Evolutionary conservation across 2,113 vertebrate genomes (phyloP), one percentile per base, ranked within the genome.

Genomic region (Austrofundulus limnaeus): DNA sequence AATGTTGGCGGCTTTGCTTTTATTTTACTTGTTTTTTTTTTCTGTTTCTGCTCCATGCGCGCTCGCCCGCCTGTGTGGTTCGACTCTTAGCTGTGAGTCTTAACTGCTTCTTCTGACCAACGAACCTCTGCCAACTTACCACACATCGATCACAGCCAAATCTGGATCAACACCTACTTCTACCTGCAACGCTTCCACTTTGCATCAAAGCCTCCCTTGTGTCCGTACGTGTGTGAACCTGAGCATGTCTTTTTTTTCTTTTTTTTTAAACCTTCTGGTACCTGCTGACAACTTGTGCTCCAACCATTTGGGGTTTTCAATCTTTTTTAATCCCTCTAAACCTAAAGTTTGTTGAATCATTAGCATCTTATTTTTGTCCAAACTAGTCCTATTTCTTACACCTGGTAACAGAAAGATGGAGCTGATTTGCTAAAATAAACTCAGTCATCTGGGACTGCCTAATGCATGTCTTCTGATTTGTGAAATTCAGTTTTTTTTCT

Each of bases 1-100:
- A 61, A 75, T 82, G 83, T 88, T n/a, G 78, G 85, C 83, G 5
- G 83, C 83, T 89, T 82, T 76, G 70, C 74, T 7, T 68, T 55
- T 67, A 57, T 25, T 21, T 81, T 73, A 75, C 74, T 69, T 78
- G 58, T 49, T 61, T 52, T 81, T 78, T 67, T n/a, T n/a, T n/a
- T n/a, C n/a, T n/a, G n/a, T n/a, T n/a, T n/a, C n/a, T 62, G 80
- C 75, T 78, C 51, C 51, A 47, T 69, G 68, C 77, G 63, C 56
- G 56, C 79, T 67, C 66, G 56, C 79, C 70, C 66, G 70, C 82
- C 60, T 76, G 59, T 13, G 68, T 10, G 31, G 2, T 34, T 34
- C 31, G 67, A 66, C 63, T 68, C 54, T 10, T 68, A 48, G 59
- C 64, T 66, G 17, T 16, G 61, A 50, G 66, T 81, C 54, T 77